A percentile compares a stretch with the other conserved stretches of the same genome.
Evolutionary conservation across 1,140 invertebrate species (phyloP).

Genomic region (Drosophila kanapiae): DNA sequence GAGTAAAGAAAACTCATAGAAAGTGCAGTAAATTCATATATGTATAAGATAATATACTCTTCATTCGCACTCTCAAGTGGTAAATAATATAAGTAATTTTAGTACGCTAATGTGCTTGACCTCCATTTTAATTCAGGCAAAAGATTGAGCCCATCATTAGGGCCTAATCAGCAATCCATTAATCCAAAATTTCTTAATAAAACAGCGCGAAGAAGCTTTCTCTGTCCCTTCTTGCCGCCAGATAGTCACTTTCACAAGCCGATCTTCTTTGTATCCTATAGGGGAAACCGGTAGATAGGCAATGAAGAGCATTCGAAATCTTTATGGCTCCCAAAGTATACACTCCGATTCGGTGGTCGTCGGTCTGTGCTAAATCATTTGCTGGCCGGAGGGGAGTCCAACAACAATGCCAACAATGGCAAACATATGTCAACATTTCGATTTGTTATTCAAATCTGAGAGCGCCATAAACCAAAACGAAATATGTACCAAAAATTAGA

Average conservation of each 20-base stretch:
- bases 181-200: slow-evolving; percentile 17
- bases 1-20: too few species aligned
- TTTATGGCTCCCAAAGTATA: slow-evolving; percentile 4
- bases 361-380: slow-evolving; percentile 35
- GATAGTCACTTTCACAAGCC: slow-evolving; percentile 31
- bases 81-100: neutral
- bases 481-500: slow-evolving; percentile 58
- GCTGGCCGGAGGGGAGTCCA: slow-evolving; percentile 23
- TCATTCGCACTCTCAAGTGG: neutral
- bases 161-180: slow-evolving; percentile 26
- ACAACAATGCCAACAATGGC: slow-evolving; percentile 68
- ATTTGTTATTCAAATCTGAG: slow-evolving; percentile 76
- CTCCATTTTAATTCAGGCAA: neutral
- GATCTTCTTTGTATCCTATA: slow-evolving; percentile 3
- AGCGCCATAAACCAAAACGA: slow-evolving; percentile 56
- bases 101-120: neutral
- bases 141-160: slow-evolving; percentile 7
- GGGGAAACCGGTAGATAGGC: slow-evolving; percentile 31
- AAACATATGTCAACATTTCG: slow-evolving; percentile 79
- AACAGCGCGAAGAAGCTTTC: slow-evolving; percentile 18
- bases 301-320: slow-evolving; percentile 48
- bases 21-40: too few species aligned
- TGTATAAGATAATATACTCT: neutral
- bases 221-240: slow-evolving; percentile 7
- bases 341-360: slow-evolving; percentile 4